Evolutionary conservation across 2,113 vertebrate genomes (phyloP), one percentile per base, ranked within the genome.

Genomic region (Microtus montanus): DNA sequence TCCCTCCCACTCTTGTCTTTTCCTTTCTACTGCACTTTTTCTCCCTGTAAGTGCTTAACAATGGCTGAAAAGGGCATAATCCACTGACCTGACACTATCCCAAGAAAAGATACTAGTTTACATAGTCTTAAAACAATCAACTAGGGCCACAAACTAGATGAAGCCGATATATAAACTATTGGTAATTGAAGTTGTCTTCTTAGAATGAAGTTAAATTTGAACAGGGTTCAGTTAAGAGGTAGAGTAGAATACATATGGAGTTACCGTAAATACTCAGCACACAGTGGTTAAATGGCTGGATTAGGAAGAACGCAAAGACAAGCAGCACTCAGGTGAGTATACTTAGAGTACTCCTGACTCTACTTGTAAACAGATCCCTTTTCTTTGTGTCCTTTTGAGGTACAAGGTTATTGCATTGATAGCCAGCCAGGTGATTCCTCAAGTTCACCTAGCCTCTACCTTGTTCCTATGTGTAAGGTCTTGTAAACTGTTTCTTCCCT

Each of bases 161-260:
- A 71, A 49, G 47, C 28, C 7, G 15, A 90, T 77, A 38, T 0
- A 71, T 58, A 84, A 93, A 78, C 20, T 49, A 83, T 4, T 78
- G 33, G 49, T 71, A 66, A 90, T 13, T 44, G 2, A 11, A 90
- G 61, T 0, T 52, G 13, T 80, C 68, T 78, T 91, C 33, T 71
- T 75, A 49, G 38, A 93, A 95, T 41, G 58, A n/a, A 24, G 87
- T 41, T 85, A 96, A 94, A 80, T 17, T 84, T 91, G 71, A 95
- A 38, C 74, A 66, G 38, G 49, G 12, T 73, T 77, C 66, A 73
- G 4, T 0, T 47, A 82, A 79, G 24, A 75, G 35, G 44, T 30
- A 63, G 14, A 26, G 33, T n/a, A 80, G 66, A 95, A 93, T 2
- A 24, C 35, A 47, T 14, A 26, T 26, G 33, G 7, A 13, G 44